A percentile compares a stretch with the other conserved stretches of the same genome.
These are phyloP conservation scores for Drosophila micromelanica DNA, from an alignment of 1,140 invertebrate genomes.

Conservation along the genomic window DNA sequence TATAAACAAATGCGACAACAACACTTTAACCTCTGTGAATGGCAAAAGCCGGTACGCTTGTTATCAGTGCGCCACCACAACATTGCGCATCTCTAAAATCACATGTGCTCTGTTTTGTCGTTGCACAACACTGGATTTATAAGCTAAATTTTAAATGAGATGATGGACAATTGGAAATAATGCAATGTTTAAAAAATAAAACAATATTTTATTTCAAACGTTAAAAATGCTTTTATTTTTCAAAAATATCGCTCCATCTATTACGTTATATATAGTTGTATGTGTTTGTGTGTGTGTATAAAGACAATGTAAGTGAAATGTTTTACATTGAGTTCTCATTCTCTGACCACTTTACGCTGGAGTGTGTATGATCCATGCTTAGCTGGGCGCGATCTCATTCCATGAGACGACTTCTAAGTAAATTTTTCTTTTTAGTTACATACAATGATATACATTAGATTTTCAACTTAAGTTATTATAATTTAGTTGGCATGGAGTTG, in stretches of 20 bases:
- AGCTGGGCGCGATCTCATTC: slow-evolving; percentile 59
- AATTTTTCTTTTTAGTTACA: slow-evolving; percentile 60
- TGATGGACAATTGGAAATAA: too few relatives aligned
- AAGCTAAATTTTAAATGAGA: too few relatives aligned
- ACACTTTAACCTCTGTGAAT: slow-evolving; percentile 15
- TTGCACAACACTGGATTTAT: slow-evolving; percentile 10
- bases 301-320: slow-evolving; percentile 74
- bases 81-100: background rate
- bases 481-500: slow-evolving; percentile 69
- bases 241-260: slow-evolving; percentile 78
- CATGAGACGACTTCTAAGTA: slow-evolving; percentile 58
- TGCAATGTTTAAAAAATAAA: background rate
- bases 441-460: slow-evolving; percentile 75
- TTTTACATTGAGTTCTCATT: slow-evolving; percentile 66
- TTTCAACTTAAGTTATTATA: slow-evolving; percentile 72
- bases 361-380: slow-evolving; percentile 33
- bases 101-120: background rate
- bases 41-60: background rate
- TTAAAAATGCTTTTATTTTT: slow-evolving; percentile 81
- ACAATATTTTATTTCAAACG: slow-evolving; percentile 53
- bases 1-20: slow-evolving; percentile 33
- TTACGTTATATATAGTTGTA: slow-evolving; percentile 52
- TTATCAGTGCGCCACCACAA: slow-evolving; percentile 2
- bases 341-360: slow-evolving; percentile 49
- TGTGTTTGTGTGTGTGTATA: slow-evolving; percentile 57